Conservation (phyloP, 2,888 invertebrate species). For the Thereva nobilitata region DNA sequence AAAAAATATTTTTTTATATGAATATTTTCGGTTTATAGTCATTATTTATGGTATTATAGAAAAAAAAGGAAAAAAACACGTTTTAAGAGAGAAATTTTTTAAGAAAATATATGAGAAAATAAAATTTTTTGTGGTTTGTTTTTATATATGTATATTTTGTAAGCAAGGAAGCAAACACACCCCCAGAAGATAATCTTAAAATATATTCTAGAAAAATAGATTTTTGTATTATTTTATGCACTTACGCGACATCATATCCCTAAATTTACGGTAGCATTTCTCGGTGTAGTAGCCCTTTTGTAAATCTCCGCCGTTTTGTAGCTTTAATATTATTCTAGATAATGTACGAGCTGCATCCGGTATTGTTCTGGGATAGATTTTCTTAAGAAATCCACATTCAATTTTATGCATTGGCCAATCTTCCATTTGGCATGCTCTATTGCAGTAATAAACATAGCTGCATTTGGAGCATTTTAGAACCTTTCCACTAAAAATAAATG, state of each 20-base stretch:
- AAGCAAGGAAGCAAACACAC: too few species aligned
- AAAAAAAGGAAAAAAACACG: too few species aligned
- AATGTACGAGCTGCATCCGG: slow-evolving; percentile 84
- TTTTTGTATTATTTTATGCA: slow-evolving; percentile 44
- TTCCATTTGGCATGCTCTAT: slow-evolving; percentile 75
- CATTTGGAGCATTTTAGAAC: slow-evolving; percentile 82
- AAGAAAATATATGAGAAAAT: too few species aligned
- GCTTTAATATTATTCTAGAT: slow-evolving; percentile 68
- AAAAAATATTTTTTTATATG: neutral
- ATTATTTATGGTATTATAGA: too few species aligned
- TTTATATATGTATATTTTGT: too few species aligned
- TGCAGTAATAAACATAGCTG: slow-evolving; percentile 82
- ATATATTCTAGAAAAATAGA: slow-evolving; percentile 20
- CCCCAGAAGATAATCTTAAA: slow-evolving; percentile 1
- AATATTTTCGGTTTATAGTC: neutral
- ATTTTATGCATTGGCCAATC: slow-evolving; percentile 82
- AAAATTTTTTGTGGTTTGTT: too few species aligned
- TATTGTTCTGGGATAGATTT: slow-evolving; percentile 70
- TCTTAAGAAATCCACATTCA: slow-evolving; percentile 79
- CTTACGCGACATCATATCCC: slow-evolving; percentile 91
- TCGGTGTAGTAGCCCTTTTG: slow-evolving; percentile 71
- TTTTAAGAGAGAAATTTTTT: too few species aligned
- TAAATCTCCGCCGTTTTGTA: slow-evolving; percentile 68
- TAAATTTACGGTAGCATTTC: slow-evolving; percentile 74
- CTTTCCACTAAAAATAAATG: slow-evolving; percentile 62